phyloP scores from a whole-genome alignment of 2,113 vertebrate genomes.

The Odocoileus hemionus region DNA sequence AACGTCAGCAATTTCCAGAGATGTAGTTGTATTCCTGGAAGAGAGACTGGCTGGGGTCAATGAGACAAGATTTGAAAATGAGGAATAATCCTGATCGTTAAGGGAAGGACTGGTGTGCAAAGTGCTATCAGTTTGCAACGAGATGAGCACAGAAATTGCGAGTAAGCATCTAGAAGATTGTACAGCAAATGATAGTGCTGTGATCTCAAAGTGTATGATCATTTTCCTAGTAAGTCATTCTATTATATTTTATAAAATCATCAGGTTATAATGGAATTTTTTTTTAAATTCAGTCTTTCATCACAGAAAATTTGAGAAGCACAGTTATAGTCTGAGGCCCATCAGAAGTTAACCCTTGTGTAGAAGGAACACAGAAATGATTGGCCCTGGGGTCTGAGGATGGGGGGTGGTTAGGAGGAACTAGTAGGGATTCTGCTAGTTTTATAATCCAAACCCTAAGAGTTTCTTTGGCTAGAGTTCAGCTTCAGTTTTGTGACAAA shows the following conservation, averaged over 20 bases:
- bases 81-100: neutral
- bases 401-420: no score
- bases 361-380: neutral
- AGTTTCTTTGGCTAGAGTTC: neutral
- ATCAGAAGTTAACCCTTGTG: neutral
- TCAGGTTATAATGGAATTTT: neutral
- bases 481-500: neutral
- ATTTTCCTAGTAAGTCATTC: neutral
- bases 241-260: neutral
- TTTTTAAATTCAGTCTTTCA: neutral
- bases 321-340: neutral
- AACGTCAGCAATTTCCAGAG: neutral
- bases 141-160: neutral
- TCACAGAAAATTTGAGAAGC: neutral
- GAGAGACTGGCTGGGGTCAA: neutral
- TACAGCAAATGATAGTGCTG: neutral
- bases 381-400: neutral
- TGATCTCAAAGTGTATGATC: neutral
- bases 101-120: neutral
- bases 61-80: neutral
- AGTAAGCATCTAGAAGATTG: neutral
- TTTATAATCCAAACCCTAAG: neutral
- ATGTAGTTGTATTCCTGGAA: neutral
- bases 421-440: neutral
- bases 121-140: rapidly evolving